Evolutionary conservation across 1,140 invertebrate species (phyloP).

Genomic region (Pseudobourletiella spinata): DNA sequence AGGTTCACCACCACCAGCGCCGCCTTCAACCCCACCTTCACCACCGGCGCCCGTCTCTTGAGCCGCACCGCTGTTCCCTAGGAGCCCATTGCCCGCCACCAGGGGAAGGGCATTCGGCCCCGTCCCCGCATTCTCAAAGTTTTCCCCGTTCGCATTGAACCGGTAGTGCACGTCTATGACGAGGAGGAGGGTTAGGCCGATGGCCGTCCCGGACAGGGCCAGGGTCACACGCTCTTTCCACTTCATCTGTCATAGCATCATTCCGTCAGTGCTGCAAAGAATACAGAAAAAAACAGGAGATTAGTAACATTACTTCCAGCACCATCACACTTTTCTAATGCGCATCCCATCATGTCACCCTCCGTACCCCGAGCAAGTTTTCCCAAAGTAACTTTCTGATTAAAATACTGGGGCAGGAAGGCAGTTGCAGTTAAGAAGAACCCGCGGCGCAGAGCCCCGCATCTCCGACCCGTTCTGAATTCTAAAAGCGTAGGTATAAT

Average conservation of each 20-base stretch:
- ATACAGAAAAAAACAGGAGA: too few relatives aligned
- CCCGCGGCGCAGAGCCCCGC: too few relatives aligned
- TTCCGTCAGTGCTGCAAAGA: too few relatives aligned
- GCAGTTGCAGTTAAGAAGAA: too few relatives aligned
- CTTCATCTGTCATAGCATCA: slow-evolving; percentile 26
- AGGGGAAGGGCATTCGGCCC: background rate
- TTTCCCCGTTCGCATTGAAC: slow-evolving; percentile 19
- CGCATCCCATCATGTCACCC: too few relatives aligned
- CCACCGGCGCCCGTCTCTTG: background rate
- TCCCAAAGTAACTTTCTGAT: too few relatives aligned
- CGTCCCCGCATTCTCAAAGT: background rate
- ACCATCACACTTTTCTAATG: too few relatives aligned
- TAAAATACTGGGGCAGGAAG: too few relatives aligned
- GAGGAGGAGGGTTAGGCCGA: slow-evolving; percentile 34
- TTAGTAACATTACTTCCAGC: too few relatives aligned
- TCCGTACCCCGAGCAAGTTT: too few relatives aligned
- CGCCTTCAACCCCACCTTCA: background rate
- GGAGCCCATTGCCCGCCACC: background rate
- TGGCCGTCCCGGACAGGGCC: slow-evolving; percentile 28
- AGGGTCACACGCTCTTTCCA: slow-evolving; percentile 34
- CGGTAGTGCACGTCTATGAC: slow-evolving; percentile 35
- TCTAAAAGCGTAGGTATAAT: too few relatives aligned
- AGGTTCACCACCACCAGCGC: background rate
- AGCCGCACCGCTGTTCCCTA: background rate
- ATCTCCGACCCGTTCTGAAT: too few relatives aligned